A percentile compares a stretch with the other conserved stretches of the same genome.
Evolutionary conservation across 2,888 invertebrate genomes (phyloP).

Genomic region (Pristionchus fissidentatus): DNA sequence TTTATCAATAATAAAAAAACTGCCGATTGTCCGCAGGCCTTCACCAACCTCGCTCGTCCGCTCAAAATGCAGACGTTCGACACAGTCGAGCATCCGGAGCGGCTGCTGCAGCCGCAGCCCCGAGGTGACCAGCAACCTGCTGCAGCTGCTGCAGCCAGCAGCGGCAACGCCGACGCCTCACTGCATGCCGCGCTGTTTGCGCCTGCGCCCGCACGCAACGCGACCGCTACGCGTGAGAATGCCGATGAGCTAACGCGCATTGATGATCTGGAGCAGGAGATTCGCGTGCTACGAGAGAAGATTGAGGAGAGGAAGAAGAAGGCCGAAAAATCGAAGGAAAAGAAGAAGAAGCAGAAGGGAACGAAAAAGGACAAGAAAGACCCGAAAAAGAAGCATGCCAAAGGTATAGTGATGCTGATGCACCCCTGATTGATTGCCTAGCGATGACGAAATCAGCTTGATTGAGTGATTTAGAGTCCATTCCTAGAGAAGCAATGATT

Average conservation of each 20-base stretch:
- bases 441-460: too few species aligned
- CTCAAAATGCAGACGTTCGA: slow-evolving; percentile 47
- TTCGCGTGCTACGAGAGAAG: slow-evolving; percentile 1
- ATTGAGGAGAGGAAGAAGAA: background rate
- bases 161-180: background rate
- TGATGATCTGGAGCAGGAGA: slow-evolving; percentile 4
- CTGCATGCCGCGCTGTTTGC: slow-evolving; percentile 30
- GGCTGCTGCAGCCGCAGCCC: background rate
- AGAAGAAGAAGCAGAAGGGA: background rate
- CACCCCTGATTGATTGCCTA: slow-evolving; percentile 2
- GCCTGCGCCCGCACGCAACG: background rate
- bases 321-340: background rate
- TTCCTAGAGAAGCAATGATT: too few species aligned
- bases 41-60: slow-evolving; percentile 46
- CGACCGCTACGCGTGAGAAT: background rate
- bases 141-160: background rate
- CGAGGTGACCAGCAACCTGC: slow-evolving; percentile 10
- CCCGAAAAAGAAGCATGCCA: slow-evolving; percentile 12
- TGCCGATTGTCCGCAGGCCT: background rate
- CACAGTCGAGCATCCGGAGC: slow-evolving; percentile 35
- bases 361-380: slow-evolving; percentile 9
- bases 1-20: too few species aligned
- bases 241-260: slow-evolving; percentile 17
- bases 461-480: slow-evolving; percentile 11
- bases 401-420: background rate